A percentile compares a stretch with the other conserved stretches of the same genome.
Evolutionary conservation across 2,888 invertebrate genomes (phyloP).

Genomic region (Ellobium chinense): DNA sequence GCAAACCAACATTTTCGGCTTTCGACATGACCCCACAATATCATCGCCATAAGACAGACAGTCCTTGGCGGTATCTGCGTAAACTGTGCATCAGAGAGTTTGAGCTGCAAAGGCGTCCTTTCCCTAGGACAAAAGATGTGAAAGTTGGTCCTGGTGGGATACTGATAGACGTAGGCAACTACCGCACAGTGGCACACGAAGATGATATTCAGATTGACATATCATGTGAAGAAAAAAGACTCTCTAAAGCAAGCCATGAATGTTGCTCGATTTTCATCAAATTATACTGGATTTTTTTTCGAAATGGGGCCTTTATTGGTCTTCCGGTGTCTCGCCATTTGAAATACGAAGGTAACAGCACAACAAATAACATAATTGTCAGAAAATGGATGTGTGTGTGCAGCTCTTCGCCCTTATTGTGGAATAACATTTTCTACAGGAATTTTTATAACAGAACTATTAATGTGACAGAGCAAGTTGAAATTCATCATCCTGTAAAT

Average conservation of each 20-base stretch:
- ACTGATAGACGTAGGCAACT: not conserved
- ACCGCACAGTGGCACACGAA: not conserved
- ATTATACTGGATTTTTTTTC: not conserved
- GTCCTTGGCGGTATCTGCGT: no score
- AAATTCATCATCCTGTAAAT: constrained; percentile 3
- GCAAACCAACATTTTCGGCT: not conserved
- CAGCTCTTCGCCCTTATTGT: not conserved
- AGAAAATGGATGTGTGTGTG: not conserved
- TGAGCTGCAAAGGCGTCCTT: no score
- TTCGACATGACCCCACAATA: no score
- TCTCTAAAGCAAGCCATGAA: not conserved
- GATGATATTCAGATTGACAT: not conserved
- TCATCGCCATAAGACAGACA: no score
- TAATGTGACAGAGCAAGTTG: not conserved
- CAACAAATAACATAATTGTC: not conserved
- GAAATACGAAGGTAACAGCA: no score
- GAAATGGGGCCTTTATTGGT: not conserved
- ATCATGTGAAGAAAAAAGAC: not conserved
- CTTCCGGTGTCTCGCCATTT: not conserved
- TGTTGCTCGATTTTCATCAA: constrained; percentile 22
- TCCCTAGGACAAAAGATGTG: no score
- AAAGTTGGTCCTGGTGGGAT: not conserved
- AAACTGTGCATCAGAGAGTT: no score
- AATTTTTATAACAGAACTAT: constrained; percentile 2
- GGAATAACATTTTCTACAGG: not conserved